Conservation (phyloP, 35 echinoderm and acorn worm genomes). For the Eucidaris tribuloides region DNA sequence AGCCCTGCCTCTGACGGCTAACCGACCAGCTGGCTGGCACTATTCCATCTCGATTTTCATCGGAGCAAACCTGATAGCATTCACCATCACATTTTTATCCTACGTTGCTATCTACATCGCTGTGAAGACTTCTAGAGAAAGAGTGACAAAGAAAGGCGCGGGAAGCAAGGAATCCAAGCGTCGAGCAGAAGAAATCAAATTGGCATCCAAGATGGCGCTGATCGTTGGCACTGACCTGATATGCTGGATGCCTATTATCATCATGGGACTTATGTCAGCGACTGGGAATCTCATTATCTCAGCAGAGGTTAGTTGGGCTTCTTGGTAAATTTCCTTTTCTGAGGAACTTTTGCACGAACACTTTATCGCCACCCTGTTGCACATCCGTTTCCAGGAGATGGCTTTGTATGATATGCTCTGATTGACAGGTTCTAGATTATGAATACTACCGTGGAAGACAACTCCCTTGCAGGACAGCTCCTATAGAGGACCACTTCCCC, state of each 20-base stretch:
- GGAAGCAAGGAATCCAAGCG: background rate
- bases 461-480: too few relatives aligned
- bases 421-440: too few relatives aligned
- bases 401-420: too few relatives aligned
- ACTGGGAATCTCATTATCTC: background rate
- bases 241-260: slow-evolving; percentile 65
- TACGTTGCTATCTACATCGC: slow-evolving; percentile 52
- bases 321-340: too few relatives aligned
- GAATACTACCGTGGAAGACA: too few relatives aligned
- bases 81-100: slow-evolving; percentile 50
- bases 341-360: too few relatives aligned
- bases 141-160: background rate
- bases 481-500: too few relatives aligned
- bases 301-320: background rate
- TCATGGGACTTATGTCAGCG: slow-evolving; percentile 43
- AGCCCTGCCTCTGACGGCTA: slow-evolving; percentile 53
- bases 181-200: slow-evolving; percentile 28
- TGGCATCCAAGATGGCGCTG: slow-evolving; percentile 56
- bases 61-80: slow-evolving; percentile 51
- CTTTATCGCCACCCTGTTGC: too few relatives aligned
- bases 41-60: slow-evolving; percentile 64
- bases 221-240: slow-evolving; percentile 47
- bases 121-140: slow-evolving; percentile 23
- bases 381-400: too few relatives aligned
- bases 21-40: slow-evolving; percentile 51